These are phyloP conservation scores for Danio choprae DNA, from an alignment of 2,797 vertebrate genomes.

Conservation along the genomic window DNA sequence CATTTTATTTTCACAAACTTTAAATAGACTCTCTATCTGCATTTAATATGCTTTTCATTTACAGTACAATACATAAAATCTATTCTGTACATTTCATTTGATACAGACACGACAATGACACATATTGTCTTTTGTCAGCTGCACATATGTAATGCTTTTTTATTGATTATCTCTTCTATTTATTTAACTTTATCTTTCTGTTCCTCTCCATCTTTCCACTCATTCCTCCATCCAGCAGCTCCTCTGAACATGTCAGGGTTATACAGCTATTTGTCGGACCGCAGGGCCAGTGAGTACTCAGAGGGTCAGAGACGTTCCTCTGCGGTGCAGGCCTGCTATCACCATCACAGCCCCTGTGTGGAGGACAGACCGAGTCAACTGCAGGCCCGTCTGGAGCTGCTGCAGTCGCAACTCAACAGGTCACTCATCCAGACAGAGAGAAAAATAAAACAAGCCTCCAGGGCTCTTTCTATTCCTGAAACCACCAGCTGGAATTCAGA, in stretches of 20 bases:
- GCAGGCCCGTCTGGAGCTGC: constrained; percentile 88
- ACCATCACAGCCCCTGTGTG: constrained; percentile 66
- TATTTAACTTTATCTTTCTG: neutral
- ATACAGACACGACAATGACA: too few relatives aligned
- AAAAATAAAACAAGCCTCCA: neutral
- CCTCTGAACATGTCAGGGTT: constrained; percentile 80
- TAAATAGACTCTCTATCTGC: too few relatives aligned
- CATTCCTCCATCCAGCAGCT: constrained; percentile 44
- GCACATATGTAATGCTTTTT: neutral
- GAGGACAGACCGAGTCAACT: constrained; percentile 82
- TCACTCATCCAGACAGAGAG: constrained; percentile 55
- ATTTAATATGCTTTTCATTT: too few relatives aligned
- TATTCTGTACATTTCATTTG: too few relatives aligned
- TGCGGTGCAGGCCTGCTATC: constrained; percentile 71
- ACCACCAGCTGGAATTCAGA: too few relatives aligned
- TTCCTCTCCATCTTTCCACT: constrained; percentile 32
- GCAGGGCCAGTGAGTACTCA: constrained; percentile 68
- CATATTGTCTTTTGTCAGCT: neutral
- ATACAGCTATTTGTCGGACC: constrained; percentile 87
- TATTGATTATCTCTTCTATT: neutral
- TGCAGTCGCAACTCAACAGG: constrained; percentile 94
- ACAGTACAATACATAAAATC: too few relatives aligned
- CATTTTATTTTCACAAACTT: too few relatives aligned
- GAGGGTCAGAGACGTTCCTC: constrained; percentile 78
- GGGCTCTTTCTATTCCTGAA: too few relatives aligned